These are phyloP conservation scores for Lysandra coridon DNA, from an alignment of 2,888 invertebrate species.

Conservation along the genomic window DNA sequence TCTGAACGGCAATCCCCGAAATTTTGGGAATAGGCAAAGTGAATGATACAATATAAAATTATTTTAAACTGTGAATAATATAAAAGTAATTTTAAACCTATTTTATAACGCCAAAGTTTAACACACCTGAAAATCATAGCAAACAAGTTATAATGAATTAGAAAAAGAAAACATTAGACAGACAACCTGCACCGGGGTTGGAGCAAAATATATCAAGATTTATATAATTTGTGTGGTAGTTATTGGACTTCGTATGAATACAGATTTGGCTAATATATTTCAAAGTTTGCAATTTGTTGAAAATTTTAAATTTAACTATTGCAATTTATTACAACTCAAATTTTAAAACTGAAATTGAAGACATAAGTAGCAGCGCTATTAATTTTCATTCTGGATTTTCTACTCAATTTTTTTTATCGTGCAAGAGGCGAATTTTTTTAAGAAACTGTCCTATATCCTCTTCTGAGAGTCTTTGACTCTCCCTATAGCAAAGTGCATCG, in stretches of 20 bases:
- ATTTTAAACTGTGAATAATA: neutral
- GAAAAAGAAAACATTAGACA: slow-evolving; percentile 2
- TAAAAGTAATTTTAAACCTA: neutral
- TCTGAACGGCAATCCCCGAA: too few relatives aligned
- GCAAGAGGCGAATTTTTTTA: too few relatives aligned
- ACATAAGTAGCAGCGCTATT: too few relatives aligned
- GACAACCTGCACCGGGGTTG: neutral
- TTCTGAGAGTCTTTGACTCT: too few relatives aligned
- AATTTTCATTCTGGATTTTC: too few relatives aligned
- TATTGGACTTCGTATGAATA: neutral
- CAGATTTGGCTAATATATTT: neutral
- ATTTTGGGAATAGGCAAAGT: too few relatives aligned
- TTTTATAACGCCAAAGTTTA: neutral
- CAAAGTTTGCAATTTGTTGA: neutral
- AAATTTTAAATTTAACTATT: neutral
- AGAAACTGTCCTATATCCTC: too few relatives aligned
- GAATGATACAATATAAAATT: neutral
- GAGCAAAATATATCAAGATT: neutral
- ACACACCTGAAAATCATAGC: neutral
- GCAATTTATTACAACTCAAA: neutral
- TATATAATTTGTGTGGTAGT: neutral
- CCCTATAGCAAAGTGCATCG: too few relatives aligned
- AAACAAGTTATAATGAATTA: slow-evolving; percentile 10
- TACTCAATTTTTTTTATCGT: too few relatives aligned
- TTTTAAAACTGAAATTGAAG: neutral